Base-by-base conservation (phyloP, 2,888 invertebrate genomes). In the Eudemis profundana region DNA sequence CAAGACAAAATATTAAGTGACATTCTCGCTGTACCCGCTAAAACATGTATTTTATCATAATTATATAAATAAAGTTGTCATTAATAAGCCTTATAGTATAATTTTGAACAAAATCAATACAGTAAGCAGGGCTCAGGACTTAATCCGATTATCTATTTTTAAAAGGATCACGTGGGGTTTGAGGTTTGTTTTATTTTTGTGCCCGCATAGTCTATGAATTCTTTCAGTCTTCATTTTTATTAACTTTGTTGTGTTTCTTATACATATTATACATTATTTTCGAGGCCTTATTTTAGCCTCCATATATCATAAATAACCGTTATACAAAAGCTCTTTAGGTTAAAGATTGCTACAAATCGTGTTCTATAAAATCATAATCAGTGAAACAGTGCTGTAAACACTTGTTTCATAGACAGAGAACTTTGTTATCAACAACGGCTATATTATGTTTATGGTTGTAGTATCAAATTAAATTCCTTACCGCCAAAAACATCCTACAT, bases 101-200 rank as follows among this genome's bases (percentile, higher is more conserved):
- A 47, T 21, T 51, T 44, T 29, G 27, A 57, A 33, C 42, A 64
- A 56, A 65, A 65, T 65, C 65, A 40, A 65, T 60, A 65, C 29
- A n/a, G 53, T 60, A 60, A 65, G 59, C 51, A 53, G 49, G 40
- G 65, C 65, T 60, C 46, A 65, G 29, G 60, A 47, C 44, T 29
- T 59, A 60, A 65, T 60, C 65, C 60, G 65, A 65, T 65, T 60
- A 65, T 38, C 53, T 60, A 40, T 65, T 65, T 60, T 65, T 65
- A 60, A 65, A 53, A 53, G 53, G 60, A 65, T 60, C 59, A 33
- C 44, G 56, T 14, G 3, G 44, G 27, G 36, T 51, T 59, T 27
- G 17, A 42, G 42, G 33, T 51, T 51, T 27, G 50, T 44, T 64
- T 59, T 64, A 64, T 59, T 57, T 59, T 44, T 1, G 7, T 50